These are phyloP conservation scores for Isoperla grammatica DNA, from an alignment of 2,888 invertebrate species.

Conservation along the genomic window DNA sequence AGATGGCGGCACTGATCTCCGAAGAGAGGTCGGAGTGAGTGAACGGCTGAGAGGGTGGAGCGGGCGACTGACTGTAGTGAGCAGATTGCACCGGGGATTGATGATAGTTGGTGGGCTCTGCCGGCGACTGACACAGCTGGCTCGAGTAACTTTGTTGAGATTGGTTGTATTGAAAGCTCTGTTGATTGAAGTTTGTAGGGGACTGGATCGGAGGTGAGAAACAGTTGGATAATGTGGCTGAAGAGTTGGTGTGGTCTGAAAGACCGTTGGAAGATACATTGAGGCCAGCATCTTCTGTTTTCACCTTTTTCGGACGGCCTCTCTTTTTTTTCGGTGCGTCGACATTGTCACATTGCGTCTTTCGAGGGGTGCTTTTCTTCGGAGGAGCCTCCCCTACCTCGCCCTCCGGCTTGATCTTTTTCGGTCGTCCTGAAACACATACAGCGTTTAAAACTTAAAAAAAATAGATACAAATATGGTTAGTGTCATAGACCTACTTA, in stretches of 20 bases:
- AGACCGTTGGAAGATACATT: slow-evolving; percentile 36
- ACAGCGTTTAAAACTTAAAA: no score
- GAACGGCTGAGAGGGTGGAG: slow-evolving; percentile 48
- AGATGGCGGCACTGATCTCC: slow-evolving; percentile 73
- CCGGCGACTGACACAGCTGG: slow-evolving; percentile 36
- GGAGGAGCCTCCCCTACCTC: slow-evolving; percentile 52
- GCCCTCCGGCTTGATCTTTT: slow-evolving; percentile 70
- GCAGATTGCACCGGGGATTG: slow-evolving; percentile 45
- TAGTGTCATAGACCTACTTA: no score
- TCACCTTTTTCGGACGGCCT: slow-evolving; percentile 81
- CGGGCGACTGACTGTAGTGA: slow-evolving; percentile 45
- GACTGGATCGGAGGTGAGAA: slow-evolving; percentile 50
- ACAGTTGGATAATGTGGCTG: slow-evolving; percentile 46
- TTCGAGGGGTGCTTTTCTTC: slow-evolving; percentile 35
- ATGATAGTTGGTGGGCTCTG: slow-evolving; percentile 35
- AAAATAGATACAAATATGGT: no score
- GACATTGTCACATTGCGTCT: slow-evolving; percentile 41
- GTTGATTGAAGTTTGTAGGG: slow-evolving; percentile 46
- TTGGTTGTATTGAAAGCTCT: slow-evolving; percentile 35
- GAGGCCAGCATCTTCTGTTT: slow-evolving; percentile 51
- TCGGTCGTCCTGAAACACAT: slow-evolving; percentile 52
- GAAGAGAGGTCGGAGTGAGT: slow-evolving; percentile 69
- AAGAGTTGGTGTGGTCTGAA: slow-evolving; percentile 41
- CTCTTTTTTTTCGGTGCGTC: slow-evolving; percentile 80
- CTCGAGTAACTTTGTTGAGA: slow-evolving; percentile 36